Evolutionary conservation across 2,797 vertebrate genomes (phyloP), one percentile per base, ranked within the genome.

Genomic region (Telmatherina bonti): DNA sequence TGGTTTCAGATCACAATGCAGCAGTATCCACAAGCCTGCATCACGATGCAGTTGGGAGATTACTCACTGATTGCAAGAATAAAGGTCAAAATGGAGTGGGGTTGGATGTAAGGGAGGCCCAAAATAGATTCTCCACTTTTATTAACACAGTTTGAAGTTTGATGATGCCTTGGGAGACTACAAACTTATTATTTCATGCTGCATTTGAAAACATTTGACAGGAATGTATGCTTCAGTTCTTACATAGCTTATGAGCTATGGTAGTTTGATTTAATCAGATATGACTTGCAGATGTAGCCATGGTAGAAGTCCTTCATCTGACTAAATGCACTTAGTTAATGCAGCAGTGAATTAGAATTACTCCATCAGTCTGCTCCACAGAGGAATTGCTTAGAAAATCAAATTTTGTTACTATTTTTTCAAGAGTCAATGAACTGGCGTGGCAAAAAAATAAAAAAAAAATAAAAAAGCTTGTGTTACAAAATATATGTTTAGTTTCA

Each of bases 131-230:
- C 67, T 73, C 47, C 70, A 88, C 71, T 88, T 90, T 89, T 87
- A 83, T 87, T 85, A 89, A 86, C 74, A 70, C 62, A 71, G 71
- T 83, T 72, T 84, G 81, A 85, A 79, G 82, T 92, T 85, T 85
- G 85, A 88, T 76, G 78, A 85, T 74, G 86, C 91, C 86, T 76
- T 65, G 7, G 85, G 89, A 91, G 79, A 79, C 41, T 0, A 51
- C 67, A 83, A 81, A 87, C 76, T 62, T 91, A 85, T 89, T 86
- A 89, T 90, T 90, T 92, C 84, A 91, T 86, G 83, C 89, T 67
- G 81, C 84, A 82, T 89, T 91, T 81, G 70, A 87, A 52, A 91
- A 82, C 82, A 85, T 86, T 89, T 85, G 88, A 92, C 53, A 26
- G 70, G 66, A 86, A 84, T 87, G 77, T 88, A 86, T 84, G 85